Conservation (phyloP, 2,888 invertebrate genomes). For the Sepiola atlantica region DNA sequence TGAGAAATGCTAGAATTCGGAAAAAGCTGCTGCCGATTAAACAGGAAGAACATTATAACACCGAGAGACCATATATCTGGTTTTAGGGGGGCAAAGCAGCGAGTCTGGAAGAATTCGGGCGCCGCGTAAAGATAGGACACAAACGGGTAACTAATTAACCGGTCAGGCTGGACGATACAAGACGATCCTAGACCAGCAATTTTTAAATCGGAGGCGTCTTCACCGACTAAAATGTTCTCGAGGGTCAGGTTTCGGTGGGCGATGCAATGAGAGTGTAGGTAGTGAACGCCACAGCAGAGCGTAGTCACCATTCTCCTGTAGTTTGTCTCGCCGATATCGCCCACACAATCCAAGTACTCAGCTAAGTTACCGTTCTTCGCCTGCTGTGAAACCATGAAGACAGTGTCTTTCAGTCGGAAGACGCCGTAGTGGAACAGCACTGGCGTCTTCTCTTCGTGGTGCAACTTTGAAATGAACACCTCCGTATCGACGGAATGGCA, state of each 20-base stretch:
- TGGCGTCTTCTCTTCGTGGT: neutral
- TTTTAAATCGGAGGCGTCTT: neutral
- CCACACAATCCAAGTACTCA: neutral
- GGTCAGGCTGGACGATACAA: neutral
- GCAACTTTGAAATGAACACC: neutral
- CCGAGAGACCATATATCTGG: conserved; percentile 39
- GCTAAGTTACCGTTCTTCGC: neutral
- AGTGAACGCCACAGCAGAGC: neutral
- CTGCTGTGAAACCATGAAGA: neutral
- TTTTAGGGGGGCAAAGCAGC: conserved; percentile 23
- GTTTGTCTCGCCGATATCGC: neutral
- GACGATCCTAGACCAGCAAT: neutral
- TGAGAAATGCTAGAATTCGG: conserved; percentile 1
- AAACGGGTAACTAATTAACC: neutral
- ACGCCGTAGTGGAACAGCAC: neutral
- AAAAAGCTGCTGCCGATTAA: conserved; percentile 36
- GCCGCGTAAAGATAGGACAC: neutral
- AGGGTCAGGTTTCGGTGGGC: conserved; percentile 6
- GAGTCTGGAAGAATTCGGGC: conserved; percentile 35
- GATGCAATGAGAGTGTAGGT: conserved; percentile 8
- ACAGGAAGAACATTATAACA: neutral
- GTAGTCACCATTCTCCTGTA: neutral
- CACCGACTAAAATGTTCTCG: conserved; percentile 22
- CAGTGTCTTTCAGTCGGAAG: neutral
- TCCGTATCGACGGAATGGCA: conserved; percentile 41